Evolutionary conservation across 2,797 vertebrate species (phyloP).

Genomic region (Simalia tracyae): DNA sequence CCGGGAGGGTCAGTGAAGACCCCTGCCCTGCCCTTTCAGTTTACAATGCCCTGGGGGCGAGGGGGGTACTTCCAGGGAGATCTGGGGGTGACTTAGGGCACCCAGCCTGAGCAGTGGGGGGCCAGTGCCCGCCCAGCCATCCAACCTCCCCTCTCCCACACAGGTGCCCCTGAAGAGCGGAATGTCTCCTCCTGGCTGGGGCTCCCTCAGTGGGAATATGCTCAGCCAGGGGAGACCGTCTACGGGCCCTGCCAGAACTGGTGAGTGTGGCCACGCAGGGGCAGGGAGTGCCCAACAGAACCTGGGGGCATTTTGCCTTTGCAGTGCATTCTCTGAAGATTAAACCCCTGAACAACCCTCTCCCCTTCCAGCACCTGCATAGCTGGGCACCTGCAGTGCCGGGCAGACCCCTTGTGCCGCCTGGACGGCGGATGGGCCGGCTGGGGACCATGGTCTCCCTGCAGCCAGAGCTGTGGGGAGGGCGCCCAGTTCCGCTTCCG

Average conservation of each 20-base stretch:
- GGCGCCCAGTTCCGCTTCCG: constrained; percentile 81
- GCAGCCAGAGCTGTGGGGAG: constrained; percentile 83
- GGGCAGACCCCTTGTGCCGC: constrained; percentile 68
- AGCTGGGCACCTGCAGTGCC: constrained; percentile 78
- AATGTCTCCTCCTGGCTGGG: constrained; percentile 72
- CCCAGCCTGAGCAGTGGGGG: neutral
- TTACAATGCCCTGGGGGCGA: neutral
- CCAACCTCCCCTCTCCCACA: neutral
- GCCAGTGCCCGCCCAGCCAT: neutral
- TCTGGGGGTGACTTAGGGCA: rapidly evolving
- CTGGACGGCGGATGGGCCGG: constrained; percentile 64
- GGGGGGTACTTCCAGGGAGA: neutral
- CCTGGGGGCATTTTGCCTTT: neutral
- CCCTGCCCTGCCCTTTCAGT: neutral
- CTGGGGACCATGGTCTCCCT: constrained; percentile 83
- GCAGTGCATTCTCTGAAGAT: neutral
- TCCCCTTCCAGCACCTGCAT: constrained; percentile 78
- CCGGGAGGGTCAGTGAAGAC: rapidly evolving
- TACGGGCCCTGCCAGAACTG: constrained; percentile 81
- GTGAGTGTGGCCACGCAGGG: constrained; percentile 56
- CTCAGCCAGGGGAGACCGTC: constrained; percentile 79
- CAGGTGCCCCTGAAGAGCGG: constrained; percentile 64
- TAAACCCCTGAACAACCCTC: rapidly evolving
- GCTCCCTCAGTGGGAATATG: constrained; percentile 75
- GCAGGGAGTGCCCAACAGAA: neutral